phyloP scores from a whole-genome alignment of 2,888 invertebrate genomes.

The Chironomus tentans region DNA sequence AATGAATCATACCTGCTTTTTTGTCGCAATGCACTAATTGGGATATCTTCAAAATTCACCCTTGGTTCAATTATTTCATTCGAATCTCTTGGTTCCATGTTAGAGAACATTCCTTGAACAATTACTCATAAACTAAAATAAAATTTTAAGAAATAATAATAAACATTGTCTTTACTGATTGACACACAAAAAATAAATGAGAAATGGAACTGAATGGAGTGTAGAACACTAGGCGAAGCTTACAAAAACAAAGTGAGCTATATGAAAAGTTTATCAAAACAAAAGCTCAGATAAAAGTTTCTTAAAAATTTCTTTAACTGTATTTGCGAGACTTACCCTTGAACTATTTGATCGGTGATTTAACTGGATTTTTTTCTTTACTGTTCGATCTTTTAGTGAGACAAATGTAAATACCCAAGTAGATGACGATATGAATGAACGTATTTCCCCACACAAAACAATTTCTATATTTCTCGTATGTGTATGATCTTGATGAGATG shows the following conservation, averaged over 20 bases:
- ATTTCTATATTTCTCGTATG: no score
- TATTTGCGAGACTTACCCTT: no score
- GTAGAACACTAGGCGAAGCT: background rate
- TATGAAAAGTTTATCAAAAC: background rate
- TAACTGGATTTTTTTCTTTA: no score
- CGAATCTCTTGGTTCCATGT: background rate
- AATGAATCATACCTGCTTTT: constrained; percentile 27
- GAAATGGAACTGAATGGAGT: background rate
- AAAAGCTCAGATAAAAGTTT: background rate
- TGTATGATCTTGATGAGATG: no score
- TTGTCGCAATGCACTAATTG: constrained; percentile 42
- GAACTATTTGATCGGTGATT: no score
- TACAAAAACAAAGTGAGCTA: no score
- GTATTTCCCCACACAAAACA: no score
- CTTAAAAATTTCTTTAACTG: background rate
- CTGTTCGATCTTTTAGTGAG: no score
- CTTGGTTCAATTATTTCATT: constrained; percentile 15
- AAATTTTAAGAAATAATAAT: background rate
- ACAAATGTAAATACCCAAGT: no score
- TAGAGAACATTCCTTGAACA: background rate
- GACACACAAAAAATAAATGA: background rate
- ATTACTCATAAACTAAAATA: background rate
- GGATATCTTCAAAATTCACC: constrained; percentile 37
- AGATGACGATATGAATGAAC: no score
- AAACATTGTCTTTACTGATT: background rate